phyloP scores from a whole-genome alignment of 2,113 vertebrate species.

The Pheucticus melanocephalus region DNA sequence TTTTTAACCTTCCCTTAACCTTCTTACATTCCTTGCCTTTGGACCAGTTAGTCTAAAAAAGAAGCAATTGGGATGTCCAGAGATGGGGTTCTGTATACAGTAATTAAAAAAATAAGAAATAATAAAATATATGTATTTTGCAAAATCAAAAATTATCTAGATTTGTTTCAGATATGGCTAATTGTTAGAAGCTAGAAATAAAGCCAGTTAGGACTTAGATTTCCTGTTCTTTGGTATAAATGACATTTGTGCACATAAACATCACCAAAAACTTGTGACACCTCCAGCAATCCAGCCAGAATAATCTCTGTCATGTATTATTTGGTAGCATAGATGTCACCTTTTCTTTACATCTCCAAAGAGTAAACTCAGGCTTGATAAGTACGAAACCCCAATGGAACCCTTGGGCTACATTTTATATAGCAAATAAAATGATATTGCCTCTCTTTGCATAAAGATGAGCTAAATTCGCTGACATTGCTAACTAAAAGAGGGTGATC shows the following conservation, averaged over 20 bases:
- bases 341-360: background rate
- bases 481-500: background rate
- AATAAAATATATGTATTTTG: background rate
- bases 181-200: background rate
- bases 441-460: background rate
- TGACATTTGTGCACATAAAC: background rate
- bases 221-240: background rate
- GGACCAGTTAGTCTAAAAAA: background rate
- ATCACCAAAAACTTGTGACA: background rate
- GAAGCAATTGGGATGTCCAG: fast-evolving
- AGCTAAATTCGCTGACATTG: background rate
- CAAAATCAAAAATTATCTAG: background rate
- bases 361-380: background rate
- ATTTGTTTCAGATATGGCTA: background rate
- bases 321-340: background rate
- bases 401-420: background rate
- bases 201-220: background rate
- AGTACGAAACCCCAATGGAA: background rate
- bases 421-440: background rate
- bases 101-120: background rate
- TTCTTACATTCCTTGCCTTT: background rate
- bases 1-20: background rate
- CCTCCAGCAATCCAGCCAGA: background rate
- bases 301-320: background rate
- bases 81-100: background rate